These are phyloP conservation scores for Silurus glanis DNA, from an alignment of 2,113 vertebrate genomes.

Conservation along the genomic window DNA sequence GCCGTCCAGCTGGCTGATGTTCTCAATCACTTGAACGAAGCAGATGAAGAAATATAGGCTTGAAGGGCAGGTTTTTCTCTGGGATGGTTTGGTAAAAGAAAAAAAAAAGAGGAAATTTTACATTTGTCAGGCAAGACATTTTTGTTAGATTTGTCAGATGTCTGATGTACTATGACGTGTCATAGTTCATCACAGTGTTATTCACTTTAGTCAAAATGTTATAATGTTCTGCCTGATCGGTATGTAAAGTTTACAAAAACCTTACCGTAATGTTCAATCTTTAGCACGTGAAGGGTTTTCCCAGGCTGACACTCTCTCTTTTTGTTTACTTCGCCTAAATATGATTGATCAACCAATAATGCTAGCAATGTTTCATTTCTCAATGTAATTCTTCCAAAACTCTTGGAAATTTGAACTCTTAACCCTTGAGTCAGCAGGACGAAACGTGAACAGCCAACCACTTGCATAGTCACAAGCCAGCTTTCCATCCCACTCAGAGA, in stretches of 20 bases:
- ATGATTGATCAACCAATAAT: too few relatives aligned
- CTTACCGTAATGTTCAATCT: neutral
- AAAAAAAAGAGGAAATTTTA: neutral
- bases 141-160: neutral
- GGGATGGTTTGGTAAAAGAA: neutral
- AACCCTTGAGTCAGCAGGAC: neutral
- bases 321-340: neutral
- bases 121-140: neutral
- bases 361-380: neutral
- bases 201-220: too few relatives aligned
- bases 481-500: neutral
- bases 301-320: neutral
- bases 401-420: neutral
- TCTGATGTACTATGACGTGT: neutral
- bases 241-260: too few relatives aligned
- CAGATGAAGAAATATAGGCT: neutral
- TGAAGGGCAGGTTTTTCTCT: neutral
- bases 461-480: neutral
- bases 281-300: neutral
- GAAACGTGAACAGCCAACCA: neutral
- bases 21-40: slow-evolving; percentile 19
- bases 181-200: too few relatives aligned
- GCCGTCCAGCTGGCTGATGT: slow-evolving; percentile 31
- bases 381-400: neutral
- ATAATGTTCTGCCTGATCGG: too few relatives aligned